Evolutionary conservation across 2,888 invertebrate species (phyloP).

Genomic region (Mechanitis mazaeus): DNA sequence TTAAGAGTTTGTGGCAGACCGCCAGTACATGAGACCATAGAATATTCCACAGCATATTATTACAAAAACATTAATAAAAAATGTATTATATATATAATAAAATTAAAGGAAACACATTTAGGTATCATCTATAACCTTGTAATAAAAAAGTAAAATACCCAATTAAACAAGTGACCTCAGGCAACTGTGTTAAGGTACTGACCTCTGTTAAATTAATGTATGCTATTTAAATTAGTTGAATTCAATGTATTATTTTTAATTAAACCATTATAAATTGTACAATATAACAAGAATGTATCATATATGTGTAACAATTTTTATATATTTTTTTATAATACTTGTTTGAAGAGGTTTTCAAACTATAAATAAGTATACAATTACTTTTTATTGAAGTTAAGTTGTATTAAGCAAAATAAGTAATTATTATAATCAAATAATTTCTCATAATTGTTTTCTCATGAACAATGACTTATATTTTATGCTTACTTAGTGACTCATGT

Average conservation of each 20-base stretch:
- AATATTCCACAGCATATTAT: too few species aligned
- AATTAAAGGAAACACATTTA: not conserved
- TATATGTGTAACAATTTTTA: too few species aligned
- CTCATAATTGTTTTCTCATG: slow-evolving; percentile 21
- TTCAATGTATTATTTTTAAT: not conserved
- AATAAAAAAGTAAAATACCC: slow-evolving; percentile 19
- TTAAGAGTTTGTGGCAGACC: too few species aligned
- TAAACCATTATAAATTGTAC: too few species aligned
- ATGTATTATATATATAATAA: not conserved
- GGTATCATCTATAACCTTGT: slow-evolving; percentile 23
- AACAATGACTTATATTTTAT: slow-evolving; percentile 19
- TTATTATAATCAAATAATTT: slow-evolving; percentile 16
- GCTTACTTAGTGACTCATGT: too few species aligned
- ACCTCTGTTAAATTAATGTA: not conserved
- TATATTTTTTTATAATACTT: too few species aligned
- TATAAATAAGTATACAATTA: too few species aligned
- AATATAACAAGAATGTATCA: too few species aligned
- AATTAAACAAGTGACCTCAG: slow-evolving; percentile 17
- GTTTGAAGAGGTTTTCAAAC: too few species aligned
- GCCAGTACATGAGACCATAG: too few species aligned
- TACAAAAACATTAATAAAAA: too few species aligned
- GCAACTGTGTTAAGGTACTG: slow-evolving; percentile 24
- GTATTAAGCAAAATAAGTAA: not conserved
- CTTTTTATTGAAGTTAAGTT: too few species aligned
- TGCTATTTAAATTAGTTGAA: not conserved